Evolutionary conservation across 1,140 invertebrate genomes (phyloP), one percentile per base, ranked within the genome.

Genomic region (Mylabris phalerata): DNA sequence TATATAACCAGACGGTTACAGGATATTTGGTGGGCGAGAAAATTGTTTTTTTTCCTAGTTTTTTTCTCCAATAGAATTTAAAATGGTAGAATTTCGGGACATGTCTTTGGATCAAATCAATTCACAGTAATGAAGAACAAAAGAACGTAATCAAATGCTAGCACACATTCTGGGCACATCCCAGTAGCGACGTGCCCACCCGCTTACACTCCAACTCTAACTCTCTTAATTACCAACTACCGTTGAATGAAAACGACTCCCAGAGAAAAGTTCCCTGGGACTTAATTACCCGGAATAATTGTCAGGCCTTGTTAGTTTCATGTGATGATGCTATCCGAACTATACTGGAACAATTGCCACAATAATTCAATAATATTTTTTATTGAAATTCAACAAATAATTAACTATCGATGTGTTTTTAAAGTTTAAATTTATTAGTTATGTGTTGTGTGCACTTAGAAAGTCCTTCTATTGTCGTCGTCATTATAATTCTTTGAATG

Each of bases 251-350:
- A 69, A 69, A 67, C 67, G 66, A 64, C 59, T 64, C 61, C 66
- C 19, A 19, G 60, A 59, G 60, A 66, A 72, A 72, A 72, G 69
- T 71, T 72, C 50, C 62, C 67, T 62, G 61, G 57, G 64, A 68
- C 65, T 71, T 73, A 73, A 73, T 73, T 73, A 73, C 69, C 71
- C 70, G 70, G 71, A 73, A 73, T 73, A 72, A 73, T 73, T 72
- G 71, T 71, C 71, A 70, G 60, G 67, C 69, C 69, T 73, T 72
- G 71, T 73, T 73, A 72, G 66, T 56, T 66, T 57, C 55, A 64
- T 67, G 67, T 55, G 52, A 55, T 55, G 45, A 19, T 19, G 19
- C 19, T 19, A 19, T 19, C 19, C 39, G 43, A 54, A 6, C 38
- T 46, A 45, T 32, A 27, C 50, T 42, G 51, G 51, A 54, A 54